Conservation (phyloP, 2,113 vertebrate species). For the Benitochromis conjunctus region DNA sequence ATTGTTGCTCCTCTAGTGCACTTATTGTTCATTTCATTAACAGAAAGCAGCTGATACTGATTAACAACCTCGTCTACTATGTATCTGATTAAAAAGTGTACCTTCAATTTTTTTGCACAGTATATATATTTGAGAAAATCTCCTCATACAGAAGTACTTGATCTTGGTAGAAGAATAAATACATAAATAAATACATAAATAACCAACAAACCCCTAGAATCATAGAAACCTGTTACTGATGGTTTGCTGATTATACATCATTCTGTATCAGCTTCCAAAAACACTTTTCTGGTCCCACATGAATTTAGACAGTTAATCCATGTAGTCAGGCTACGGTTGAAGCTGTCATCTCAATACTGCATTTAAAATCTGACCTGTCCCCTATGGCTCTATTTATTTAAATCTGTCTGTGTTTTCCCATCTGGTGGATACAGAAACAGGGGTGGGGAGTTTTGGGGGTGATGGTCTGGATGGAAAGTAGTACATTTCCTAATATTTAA, state of each 20-base stretch:
- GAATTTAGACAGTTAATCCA: neutral
- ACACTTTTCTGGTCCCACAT: neutral
- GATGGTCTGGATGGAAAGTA: neutral
- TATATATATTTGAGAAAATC: neutral
- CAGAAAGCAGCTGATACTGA: neutral
- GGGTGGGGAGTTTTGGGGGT: neutral
- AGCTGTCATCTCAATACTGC: neutral
- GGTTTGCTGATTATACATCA: fast-evolving
- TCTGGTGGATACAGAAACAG: neutral
- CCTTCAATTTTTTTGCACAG: fast-evolving
- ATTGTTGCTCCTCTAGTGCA: neutral
- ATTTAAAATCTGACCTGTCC: neutral
- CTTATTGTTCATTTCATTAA: neutral
- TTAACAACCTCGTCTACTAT: neutral
- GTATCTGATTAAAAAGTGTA: neutral
- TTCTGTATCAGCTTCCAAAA: neutral
- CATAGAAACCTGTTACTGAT: neutral
- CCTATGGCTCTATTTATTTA: neutral
- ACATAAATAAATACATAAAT: neutral
- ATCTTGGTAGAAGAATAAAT: neutral
- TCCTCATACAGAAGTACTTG: neutral
- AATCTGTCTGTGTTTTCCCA: neutral
- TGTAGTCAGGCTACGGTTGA: neutral
- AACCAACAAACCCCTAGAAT: neutral
- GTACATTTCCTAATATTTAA: neutral